Percentiles rank a stretch among this genome's conserved stretches.
Conservation (phyloP, 2,888 invertebrate genomes). For the Phorcus lineatus region DNA sequence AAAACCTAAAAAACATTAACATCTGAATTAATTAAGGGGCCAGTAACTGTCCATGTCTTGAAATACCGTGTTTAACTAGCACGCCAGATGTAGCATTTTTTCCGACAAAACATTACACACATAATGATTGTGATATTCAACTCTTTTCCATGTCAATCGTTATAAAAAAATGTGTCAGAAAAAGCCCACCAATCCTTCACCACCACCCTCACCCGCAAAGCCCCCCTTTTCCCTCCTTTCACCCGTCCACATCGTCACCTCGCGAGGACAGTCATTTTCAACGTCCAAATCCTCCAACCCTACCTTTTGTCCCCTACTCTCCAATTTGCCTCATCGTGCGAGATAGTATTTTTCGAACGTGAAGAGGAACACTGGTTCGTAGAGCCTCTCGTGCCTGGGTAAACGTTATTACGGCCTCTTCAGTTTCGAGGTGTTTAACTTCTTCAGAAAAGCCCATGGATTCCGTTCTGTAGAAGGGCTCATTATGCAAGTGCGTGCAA, state of each 20-base stretch:
- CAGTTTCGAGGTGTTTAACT: slow-evolving; percentile 21
- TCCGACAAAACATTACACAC: no score
- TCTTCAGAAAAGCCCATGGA: slow-evolving; percentile 12
- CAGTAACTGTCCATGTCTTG: no score
- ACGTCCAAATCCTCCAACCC: background rate
- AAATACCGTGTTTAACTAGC: no score
- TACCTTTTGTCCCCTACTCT: background rate
- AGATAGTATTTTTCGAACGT: slow-evolving; percentile 22
- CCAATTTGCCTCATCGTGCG: slow-evolving; percentile 12
- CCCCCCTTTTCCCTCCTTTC: background rate
- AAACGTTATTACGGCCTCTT: slow-evolving; percentile 25
- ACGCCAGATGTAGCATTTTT: no score
- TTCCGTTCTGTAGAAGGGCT: background rate
- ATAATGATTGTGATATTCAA: no score
- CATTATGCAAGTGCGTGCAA: slow-evolving; percentile 29
- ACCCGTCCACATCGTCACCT: background rate
- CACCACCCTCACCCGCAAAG: no score
- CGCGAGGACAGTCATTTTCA: background rate
- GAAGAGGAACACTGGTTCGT: background rate
- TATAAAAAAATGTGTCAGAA: no score
- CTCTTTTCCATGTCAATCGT: no score
- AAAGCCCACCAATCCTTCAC: no score
- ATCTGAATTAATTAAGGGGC: no score
- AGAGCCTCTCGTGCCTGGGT: slow-evolving; percentile 3
- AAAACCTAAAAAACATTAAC: no score